These are phyloP conservation scores for Hetaerina titia DNA, from an alignment of 2,888 invertebrate species.

Conservation along the genomic window DNA sequence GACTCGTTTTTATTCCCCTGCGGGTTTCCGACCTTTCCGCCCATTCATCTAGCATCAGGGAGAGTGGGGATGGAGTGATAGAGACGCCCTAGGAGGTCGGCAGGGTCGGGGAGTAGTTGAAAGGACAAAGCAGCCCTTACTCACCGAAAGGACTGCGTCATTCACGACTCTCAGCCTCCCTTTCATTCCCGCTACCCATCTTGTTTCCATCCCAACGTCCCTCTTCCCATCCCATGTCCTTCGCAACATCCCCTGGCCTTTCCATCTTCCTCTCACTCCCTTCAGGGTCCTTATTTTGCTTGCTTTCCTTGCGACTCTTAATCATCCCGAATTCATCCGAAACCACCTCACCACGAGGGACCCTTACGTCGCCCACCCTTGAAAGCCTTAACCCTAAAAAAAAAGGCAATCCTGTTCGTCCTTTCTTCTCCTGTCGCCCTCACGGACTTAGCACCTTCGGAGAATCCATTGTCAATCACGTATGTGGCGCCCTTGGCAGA, in stretches of 20 bases:
- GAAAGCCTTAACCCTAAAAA: neutral
- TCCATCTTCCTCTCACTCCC: neutral
- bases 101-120: neutral
- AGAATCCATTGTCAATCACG: too few relatives aligned
- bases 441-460: too few relatives aligned
- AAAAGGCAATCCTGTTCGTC: too few relatives aligned
- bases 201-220: neutral
- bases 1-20: neutral
- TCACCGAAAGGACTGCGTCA: slow-evolving; percentile 6
- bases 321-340: neutral
- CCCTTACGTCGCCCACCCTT: neutral
- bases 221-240: neutral
- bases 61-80: neutral
- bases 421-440: too few relatives aligned
- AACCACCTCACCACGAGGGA: neutral
- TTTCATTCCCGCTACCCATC: neutral
- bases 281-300: neutral
- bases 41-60: neutral
- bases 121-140: neutral
- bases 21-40: neutral
- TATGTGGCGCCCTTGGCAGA: too few relatives aligned
- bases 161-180: neutral
- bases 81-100: neutral
- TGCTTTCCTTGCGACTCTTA: neutral
- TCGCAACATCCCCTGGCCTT: neutral